phyloP scores from a whole-genome alignment of 2,888 invertebrate genomes.

The Agrilus cyanescens region DNA sequence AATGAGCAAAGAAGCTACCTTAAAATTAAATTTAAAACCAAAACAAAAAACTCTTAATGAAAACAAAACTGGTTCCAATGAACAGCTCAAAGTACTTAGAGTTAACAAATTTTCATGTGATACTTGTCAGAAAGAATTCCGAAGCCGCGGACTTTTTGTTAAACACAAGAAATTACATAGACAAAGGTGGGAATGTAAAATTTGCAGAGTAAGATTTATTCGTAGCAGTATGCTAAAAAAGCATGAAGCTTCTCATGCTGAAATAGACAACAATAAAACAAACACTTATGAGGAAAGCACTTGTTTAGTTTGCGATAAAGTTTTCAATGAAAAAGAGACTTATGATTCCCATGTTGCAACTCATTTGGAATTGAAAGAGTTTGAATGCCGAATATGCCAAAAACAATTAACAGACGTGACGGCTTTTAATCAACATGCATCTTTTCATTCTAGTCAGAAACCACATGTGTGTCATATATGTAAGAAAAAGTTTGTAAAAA shows the following conservation, averaged over 20 bases:
- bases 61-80: too few relatives aligned
- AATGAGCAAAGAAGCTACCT: too few relatives aligned
- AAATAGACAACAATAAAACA: too few relatives aligned
- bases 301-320: slow-evolving; percentile 9
- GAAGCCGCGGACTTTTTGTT: slow-evolving; percentile 24
- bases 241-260: slow-evolving; percentile 21
- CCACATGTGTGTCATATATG: slow-evolving; percentile 46
- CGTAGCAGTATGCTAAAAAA: slow-evolving; percentile 27
- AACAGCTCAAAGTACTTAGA: too few relatives aligned
- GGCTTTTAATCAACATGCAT: slow-evolving; percentile 43
- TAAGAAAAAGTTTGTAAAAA: slow-evolving; percentile 24
- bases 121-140: slow-evolving; percentile 40
- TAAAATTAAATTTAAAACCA: too few relatives aligned
- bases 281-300: too few relatives aligned
- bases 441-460: slow-evolving; percentile 44
- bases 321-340: slow-evolving; percentile 9
- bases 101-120: slow-evolving; percentile 28
- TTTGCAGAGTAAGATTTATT: slow-evolving; percentile 27
- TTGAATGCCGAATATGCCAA: slow-evolving; percentile 42
- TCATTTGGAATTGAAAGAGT: slow-evolving; percentile 14
- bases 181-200: slow-evolving; percentile 24
- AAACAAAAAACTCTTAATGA: too few relatives aligned
- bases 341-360: slow-evolving; percentile 4
- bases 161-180: slow-evolving; percentile 18
- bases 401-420: slow-evolving; percentile 40